phyloP scores from a whole-genome alignment of 2,113 vertebrate species.

The Crypturellus undulatus region DNA sequence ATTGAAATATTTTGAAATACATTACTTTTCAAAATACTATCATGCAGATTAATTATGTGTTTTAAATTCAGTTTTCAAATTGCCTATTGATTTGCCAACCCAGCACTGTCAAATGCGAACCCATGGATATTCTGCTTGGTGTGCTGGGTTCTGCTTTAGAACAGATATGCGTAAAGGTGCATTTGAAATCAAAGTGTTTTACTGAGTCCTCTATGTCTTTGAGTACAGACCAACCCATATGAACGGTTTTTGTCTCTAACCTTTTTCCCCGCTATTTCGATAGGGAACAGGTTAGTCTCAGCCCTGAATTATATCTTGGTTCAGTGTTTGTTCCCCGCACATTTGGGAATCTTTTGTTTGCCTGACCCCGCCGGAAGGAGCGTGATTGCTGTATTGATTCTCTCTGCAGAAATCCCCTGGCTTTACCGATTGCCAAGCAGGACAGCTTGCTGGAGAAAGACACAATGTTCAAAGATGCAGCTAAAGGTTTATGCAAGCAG shows the following conservation, averaged over 20 bases:
- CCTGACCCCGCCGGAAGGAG: background rate
- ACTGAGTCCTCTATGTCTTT: background rate
- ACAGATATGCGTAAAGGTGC: background rate
- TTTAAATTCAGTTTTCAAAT: slow-evolving; percentile 38
- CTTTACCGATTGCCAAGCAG: slow-evolving; percentile 89
- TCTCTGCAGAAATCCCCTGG: slow-evolving; percentile 82
- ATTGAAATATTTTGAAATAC: background rate
- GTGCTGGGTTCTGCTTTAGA: background rate
- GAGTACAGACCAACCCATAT: background rate
- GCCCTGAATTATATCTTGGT: background rate
- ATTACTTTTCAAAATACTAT: background rate
- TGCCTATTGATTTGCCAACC: slow-evolving; percentile 56
- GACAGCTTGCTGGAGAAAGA: slow-evolving; percentile 95
- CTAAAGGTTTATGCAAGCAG: slow-evolving; percentile 80
- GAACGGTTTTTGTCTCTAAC: background rate
- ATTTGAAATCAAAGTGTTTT: slow-evolving; percentile 4
- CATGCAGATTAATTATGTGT: background rate
- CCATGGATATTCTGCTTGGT: slow-evolving; percentile 27
- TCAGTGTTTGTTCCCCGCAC: background rate
- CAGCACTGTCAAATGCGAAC: background rate
- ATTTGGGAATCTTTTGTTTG: background rate
- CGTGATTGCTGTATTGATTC: slow-evolving; percentile 60
- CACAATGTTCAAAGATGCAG: slow-evolving; percentile 90
- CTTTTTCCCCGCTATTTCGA: background rate
- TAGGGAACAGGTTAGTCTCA: background rate